Evolutionary conservation across 2,888 invertebrate species (phyloP), one percentile per base, ranked within the genome.

Genomic region (Boloria euphrosyne): DNA sequence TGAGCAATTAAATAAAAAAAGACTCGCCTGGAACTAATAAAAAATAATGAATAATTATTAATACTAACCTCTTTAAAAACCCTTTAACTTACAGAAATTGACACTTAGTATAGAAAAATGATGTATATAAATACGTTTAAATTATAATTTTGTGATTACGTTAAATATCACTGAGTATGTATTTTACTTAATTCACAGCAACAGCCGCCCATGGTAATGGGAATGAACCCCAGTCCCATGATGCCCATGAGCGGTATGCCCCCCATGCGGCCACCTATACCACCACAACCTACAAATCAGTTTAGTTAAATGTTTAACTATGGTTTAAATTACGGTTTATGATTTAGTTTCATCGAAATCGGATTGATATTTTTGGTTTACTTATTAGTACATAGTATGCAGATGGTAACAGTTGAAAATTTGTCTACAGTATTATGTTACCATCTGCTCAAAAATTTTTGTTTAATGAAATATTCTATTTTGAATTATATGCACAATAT

Each of bases 131-230:
- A 38, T 38, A 10, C 10, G 7, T 10, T 6, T 31, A 31, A 31
- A 31, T 31, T 31, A 7, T 31, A 7, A 31, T 10, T 31, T 31
- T 31, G 7, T 7, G 31, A 31, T 31, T 6, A 31, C 7, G 7
- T 31, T 7, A 31, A 5, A 6, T 31, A 10, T 10, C 7, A 10
- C 10, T 38, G 31, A 38, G 31, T 38, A 38, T 38, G 31, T 10
- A 38, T 38, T 38, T 38, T 2, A 38, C 31, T 38, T 38, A 49
- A 18, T 53, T 77, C 76, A 14, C 87, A 92, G 90, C 91, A 92
- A 86, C 90, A 90, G 84, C 89, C 89, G 81, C 81, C 81, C 79
- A 86, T 92, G 91, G 90, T 90, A 86, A 90, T 91, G 88, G 89
- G 89, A 43, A 89, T 91, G 89, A 79, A 77, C 16, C 84, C 87